Percentiles rank a stretch among this genome's conserved stretches.
Conservation (phyloP, 1,140 invertebrate genomes). For the Aphelinus atriplicis region DNA sequence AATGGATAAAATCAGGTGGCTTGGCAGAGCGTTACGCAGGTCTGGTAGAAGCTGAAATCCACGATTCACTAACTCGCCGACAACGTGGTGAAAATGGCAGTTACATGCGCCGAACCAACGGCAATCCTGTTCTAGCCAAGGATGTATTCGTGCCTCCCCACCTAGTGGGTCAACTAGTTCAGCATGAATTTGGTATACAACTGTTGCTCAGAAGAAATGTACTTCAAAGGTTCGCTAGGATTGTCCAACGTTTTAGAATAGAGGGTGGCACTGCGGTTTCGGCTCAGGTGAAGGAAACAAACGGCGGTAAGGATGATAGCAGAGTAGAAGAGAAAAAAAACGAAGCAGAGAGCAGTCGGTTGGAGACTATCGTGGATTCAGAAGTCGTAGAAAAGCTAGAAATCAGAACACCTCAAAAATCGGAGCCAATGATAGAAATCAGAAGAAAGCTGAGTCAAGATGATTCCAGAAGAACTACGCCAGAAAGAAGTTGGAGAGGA, state of each 20-base stretch:
- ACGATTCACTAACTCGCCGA: constrained; percentile 87
- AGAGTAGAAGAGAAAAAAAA: constrained; percentile 16
- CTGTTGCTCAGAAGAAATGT: constrained; percentile 67
- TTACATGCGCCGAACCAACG: constrained; percentile 73
- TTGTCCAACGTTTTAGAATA: constrained; percentile 56
- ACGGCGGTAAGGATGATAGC: constrained; percentile 3
- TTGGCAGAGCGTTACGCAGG: constrained; percentile 79
- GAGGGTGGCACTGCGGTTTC: constrained; percentile 48
- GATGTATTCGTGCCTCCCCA: constrained; percentile 84
- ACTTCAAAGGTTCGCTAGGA: constrained; percentile 56
- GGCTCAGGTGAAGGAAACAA: background rate
- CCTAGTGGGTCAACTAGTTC: constrained; percentile 87
- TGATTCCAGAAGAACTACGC: constrained; percentile 59
- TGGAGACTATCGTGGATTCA: constrained; percentile 62
- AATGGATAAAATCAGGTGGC: constrained; percentile 59
- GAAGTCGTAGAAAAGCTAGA: constrained; percentile 54
- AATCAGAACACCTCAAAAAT: constrained; percentile 42
- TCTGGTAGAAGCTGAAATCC: constrained; percentile 86
- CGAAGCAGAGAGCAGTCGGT: constrained; percentile 38
- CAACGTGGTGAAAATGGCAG: constrained; percentile 83
- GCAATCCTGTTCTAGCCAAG: constrained; percentile 54
- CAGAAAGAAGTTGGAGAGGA: constrained; percentile 56
- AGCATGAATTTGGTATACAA: constrained; percentile 79
- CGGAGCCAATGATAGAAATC: constrained; percentile 51
- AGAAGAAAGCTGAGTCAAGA: constrained; percentile 58